Conservation (phyloP, 2,888 invertebrate genomes). For the Habroteleia sp. region DNA sequence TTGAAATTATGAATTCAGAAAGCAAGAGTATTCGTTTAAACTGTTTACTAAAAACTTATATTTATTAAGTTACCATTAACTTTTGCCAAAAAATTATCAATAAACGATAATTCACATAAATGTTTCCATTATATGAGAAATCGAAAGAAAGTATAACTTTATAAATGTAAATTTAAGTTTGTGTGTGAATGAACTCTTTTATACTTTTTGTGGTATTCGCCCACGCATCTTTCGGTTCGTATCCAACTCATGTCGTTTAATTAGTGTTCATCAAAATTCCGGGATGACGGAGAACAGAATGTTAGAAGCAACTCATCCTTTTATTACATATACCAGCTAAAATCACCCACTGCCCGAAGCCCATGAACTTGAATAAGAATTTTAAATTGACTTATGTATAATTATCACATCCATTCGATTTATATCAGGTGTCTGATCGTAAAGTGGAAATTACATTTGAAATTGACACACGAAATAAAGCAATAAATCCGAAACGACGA, state of each 20-base stretch:
- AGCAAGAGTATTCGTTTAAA: no score
- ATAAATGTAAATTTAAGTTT: conserved; percentile 55
- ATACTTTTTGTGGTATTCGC: conserved; percentile 52
- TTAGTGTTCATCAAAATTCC: conserved; percentile 65
- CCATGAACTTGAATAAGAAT: conserved; percentile 68
- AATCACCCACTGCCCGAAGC: conserved; percentile 72
- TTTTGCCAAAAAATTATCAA: no score
- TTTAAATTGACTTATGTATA: conserved; percentile 72
- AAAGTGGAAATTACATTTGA: conserved; percentile 61
- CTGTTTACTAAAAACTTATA: no score
- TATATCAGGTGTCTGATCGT: conserved; percentile 69
- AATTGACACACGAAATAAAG: conserved; percentile 60
- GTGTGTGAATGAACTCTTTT: conserved; percentile 53
- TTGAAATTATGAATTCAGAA: no score
- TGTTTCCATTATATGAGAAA: no score
- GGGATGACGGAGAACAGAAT: conserved; percentile 64
- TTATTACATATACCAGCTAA: conserved; percentile 64
- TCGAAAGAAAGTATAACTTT: no score
- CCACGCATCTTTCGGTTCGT: conserved; percentile 61
- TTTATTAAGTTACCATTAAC: no score
- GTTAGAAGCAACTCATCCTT: conserved; percentile 62
- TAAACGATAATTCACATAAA: no score
- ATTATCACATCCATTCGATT: conserved; percentile 70
- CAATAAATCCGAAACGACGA: conserved; percentile 40
- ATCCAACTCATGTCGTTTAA: conserved; percentile 63